A percentile compares a stretch with the other conserved stretches of the same genome.
phyloP scores from a whole-genome alignment of 1,140 invertebrate species.

The Helicoverpa armigera region DNA sequence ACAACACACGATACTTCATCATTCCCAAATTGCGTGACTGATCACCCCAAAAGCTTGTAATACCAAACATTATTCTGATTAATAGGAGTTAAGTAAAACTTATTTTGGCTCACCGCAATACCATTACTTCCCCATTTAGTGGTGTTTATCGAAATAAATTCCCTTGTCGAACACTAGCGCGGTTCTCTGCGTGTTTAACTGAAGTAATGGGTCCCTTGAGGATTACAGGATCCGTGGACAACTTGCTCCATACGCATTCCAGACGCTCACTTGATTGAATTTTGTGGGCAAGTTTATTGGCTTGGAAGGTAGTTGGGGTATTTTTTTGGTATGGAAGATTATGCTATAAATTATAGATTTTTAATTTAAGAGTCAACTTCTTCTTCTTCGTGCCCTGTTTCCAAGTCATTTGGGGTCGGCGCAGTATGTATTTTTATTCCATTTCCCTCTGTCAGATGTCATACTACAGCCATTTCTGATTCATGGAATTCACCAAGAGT shows the following conservation, averaged over 20 bases:
- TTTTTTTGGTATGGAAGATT: background rate
- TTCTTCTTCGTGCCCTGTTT: too few relatives aligned
- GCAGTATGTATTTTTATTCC: too few relatives aligned
- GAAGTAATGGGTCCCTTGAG: slow-evolving; percentile 65
- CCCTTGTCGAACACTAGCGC: slow-evolving; percentile 30
- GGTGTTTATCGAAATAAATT: slow-evolving; percentile 32
- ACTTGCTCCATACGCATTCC: slow-evolving; percentile 46
- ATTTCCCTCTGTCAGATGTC: too few relatives aligned
- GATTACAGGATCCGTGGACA: slow-evolving; percentile 55
- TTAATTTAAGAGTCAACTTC: too few relatives aligned
- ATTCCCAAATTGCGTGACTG: background rate
- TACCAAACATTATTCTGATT: background rate
- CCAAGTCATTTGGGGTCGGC: too few relatives aligned
- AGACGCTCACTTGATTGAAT: slow-evolving; percentile 2
- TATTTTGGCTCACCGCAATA: slow-evolving; percentile 16
- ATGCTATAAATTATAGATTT: too few relatives aligned
- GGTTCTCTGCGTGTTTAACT: slow-evolving; percentile 56
- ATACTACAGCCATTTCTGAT: too few relatives aligned
- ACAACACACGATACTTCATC: too few relatives aligned
- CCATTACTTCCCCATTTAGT: slow-evolving; percentile 3
- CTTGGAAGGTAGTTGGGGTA: background rate
- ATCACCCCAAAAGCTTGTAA: background rate
- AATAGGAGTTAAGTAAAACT: background rate
- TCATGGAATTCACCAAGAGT: too few relatives aligned
- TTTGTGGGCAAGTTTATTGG: background rate